phyloP scores from a whole-genome alignment of 2,113 vertebrate species.

The Patagioenas fasciata region DNA sequence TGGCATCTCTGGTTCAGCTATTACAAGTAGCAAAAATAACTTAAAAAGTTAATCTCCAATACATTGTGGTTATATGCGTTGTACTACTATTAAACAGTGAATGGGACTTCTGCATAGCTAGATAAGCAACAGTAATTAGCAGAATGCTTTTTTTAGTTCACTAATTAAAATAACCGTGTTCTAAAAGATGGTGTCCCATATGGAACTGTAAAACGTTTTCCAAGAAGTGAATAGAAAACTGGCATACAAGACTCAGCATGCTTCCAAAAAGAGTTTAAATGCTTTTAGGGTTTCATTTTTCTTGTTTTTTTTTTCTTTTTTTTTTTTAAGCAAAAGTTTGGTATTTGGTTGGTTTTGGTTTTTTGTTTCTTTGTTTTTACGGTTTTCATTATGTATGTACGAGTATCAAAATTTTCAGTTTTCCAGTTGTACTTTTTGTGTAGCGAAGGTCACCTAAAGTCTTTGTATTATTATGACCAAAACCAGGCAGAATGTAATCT shows the following conservation, averaged over 20 bases:
- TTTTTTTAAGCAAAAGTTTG: neutral
- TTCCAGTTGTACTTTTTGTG: neutral
- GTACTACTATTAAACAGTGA: neutral
- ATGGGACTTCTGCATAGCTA: slow-evolving; percentile 6
- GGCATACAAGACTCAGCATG: neutral
- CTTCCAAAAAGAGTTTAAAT: neutral
- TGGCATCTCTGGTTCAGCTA: neutral
- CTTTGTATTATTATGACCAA: neutral
- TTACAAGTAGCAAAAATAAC: neutral
- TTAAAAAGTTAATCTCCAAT: neutral
- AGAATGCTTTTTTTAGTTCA: slow-evolving; percentile 52
- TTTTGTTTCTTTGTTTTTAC: neutral
- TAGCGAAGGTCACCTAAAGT: neutral
- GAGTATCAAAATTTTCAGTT: neutral
- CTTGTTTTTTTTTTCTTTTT: neutral
- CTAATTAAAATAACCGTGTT: slow-evolving; percentile 62
- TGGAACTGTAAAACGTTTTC: slow-evolving; percentile 55
- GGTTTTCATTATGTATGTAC: accelerated
- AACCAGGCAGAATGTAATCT: slow-evolving; percentile 7
- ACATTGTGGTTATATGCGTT: neutral
- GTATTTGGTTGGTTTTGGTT: neutral
- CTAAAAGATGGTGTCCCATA: slow-evolving; percentile 58
- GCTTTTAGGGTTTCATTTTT: neutral
- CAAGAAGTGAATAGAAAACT: slow-evolving; percentile 43
- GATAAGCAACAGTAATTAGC: slow-evolving; percentile 42